Conservation (phyloP, 2,113 vertebrate species). For the Megaceryle maxima region DNA sequence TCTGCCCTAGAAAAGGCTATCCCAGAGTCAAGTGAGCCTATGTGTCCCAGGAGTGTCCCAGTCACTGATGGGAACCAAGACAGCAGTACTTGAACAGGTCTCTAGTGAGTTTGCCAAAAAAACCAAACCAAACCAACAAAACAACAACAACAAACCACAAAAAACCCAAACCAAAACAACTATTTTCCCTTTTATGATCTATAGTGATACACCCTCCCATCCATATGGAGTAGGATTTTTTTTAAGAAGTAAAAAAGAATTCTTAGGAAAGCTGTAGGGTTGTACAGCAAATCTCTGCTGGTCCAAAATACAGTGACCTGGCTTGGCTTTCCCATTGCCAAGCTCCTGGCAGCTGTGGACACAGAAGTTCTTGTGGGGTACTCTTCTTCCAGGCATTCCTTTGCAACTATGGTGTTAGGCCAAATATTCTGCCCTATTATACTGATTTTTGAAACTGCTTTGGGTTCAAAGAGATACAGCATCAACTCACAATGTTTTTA, state of each 20-base stretch:
- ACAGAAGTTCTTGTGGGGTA: rapidly evolving
- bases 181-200: neutral
- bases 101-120: neutral
- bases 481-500: neutral
- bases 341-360: neutral
- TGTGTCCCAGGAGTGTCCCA: neutral
- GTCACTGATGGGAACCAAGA: neutral
- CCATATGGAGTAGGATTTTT: neutral
- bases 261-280: neutral
- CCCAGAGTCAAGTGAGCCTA: neutral
- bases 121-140: neutral
- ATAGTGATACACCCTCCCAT: neutral
- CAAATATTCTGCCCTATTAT: neutral
- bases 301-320: neutral
- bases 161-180: no score
- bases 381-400: neutral
- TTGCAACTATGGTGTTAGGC: neutral
- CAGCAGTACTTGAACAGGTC: neutral
- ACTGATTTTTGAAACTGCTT: neutral
- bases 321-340: neutral
- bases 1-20: neutral
- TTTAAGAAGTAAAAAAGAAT: neutral
- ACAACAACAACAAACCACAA: no score
- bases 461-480: neutral
- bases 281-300: neutral